Base-by-base conservation (phyloP, 2,797 vertebrate genomes). In the Loriculus beryllinus region DNA sequence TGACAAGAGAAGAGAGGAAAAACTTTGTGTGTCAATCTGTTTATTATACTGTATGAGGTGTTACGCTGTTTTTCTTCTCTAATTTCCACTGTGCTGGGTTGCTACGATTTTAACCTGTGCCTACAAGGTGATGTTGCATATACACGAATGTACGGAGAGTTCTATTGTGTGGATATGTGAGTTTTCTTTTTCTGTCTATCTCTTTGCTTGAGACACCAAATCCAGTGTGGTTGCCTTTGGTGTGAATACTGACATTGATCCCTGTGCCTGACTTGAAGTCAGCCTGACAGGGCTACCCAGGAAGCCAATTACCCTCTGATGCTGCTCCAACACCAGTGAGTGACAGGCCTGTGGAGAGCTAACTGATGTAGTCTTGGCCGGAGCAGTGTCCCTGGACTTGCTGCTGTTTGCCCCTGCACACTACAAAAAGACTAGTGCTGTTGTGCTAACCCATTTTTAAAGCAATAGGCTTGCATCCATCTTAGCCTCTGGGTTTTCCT, bases 231-330 rank as follows among this genome's bases (percentile, higher is more conserved):
- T 26, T 85, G 78, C 45, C 62, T 75, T 85, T 31, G 54, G 18
- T 69, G 49, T 43, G 76, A 54, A 9, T 22, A 15, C 23, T 86
- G 75, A 40, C 33, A 13, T 9, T 54, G 68, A 48, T 83, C 14
- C 57, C 33, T 64, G 42, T n/a, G 65, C 39, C 54, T 72, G 72
- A n/a, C 47, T 74, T 0, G 0, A 23, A 76, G 49, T n/a, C 78
- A 86, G 56, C 42, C 64, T 95, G 88, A 62, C 88, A 93, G 76
- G 65, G 59, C 86, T 90, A 8, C 70, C 74, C 77, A 70, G 71
- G 77, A 37, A 87, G 65, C 70, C 86, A 69, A 8, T 89, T 39
- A 60, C 69, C 35, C 65, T 83, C 45, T 84, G 71, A 51, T 74
- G 71, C 63, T 17, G 13, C 79, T 85, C 28, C 35, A 72, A 39